A percentile compares a stretch with the other conserved stretches of the same genome.
Conservation (phyloP, 2,113 vertebrate genomes). For the Hucho hucho region DNA sequence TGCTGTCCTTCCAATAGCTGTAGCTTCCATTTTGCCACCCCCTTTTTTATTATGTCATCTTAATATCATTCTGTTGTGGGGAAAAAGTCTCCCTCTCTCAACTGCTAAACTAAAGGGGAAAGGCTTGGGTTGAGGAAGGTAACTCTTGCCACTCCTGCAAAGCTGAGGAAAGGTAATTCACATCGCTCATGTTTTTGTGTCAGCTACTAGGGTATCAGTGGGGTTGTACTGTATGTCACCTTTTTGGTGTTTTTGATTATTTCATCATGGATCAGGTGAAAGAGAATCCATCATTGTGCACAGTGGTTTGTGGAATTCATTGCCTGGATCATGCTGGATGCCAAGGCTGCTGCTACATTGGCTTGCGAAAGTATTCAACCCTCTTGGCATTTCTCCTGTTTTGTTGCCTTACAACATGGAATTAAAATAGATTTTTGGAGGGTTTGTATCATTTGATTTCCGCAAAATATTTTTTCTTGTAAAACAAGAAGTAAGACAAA, state of each 20-base stretch:
- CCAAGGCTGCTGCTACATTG: constrained; percentile 74
- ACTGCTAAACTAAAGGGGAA: constrained; percentile 61
- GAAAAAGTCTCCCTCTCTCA: constrained; percentile 58
- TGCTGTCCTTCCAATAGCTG: constrained; percentile 64
- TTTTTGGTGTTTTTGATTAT: constrained; percentile 15
- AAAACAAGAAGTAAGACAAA: too few species aligned
- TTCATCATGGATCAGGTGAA: constrained; percentile 50
- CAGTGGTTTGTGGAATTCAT: constrained; percentile 73
- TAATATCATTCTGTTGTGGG: constrained; percentile 56
- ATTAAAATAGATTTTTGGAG: too few species aligned
- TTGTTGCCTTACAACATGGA: too few species aligned
- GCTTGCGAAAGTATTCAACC: too few species aligned
- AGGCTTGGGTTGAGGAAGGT: constrained; percentile 73
- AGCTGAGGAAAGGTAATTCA: constrained; percentile 73
- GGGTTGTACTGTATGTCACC: constrained; percentile 15
- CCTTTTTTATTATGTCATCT: constrained; percentile 50
- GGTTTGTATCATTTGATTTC: too few species aligned
- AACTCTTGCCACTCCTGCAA: constrained; percentile 64
- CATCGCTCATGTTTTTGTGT: constrained; percentile 68
- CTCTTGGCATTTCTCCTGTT: too few species aligned
- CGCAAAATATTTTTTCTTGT: too few species aligned
- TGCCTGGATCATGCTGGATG: constrained; percentile 76
- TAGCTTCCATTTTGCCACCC: constrained; percentile 67
- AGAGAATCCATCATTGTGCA: constrained; percentile 64
- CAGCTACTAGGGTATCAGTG: constrained; percentile 59